Conservation (phyloP, 1,140 invertebrate species). For the Drosophila littoralis region DNA sequence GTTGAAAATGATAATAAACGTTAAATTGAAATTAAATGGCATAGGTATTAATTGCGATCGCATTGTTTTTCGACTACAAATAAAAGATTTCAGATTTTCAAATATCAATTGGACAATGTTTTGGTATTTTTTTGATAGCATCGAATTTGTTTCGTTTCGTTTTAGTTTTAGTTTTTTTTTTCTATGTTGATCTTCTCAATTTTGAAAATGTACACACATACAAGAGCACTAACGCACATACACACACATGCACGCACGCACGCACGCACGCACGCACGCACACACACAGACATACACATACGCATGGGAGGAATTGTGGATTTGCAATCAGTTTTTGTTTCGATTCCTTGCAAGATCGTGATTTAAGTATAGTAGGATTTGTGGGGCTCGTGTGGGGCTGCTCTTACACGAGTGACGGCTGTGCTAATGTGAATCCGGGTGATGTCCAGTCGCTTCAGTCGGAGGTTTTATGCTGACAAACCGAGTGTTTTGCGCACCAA, state of each 20-base stretch:
- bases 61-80: conserved; percentile 1
- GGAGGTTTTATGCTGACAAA: conserved; percentile 85
- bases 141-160: conserved; percentile 5
- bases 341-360: not conserved
- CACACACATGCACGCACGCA: conserved; percentile 12
- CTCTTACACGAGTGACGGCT: no score
- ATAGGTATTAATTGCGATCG: not conserved
- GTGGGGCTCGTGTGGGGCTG: not conserved
- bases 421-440: no score
- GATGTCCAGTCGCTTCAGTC: conserved; percentile 1
- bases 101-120: conserved; percentile 16
- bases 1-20: not conserved
- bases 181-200: conserved; percentile 4
- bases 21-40: not conserved
- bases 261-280: conserved; percentile 4
- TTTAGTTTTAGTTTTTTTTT: not conserved
- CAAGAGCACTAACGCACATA: not conserved
- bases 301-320: not conserved
- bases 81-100: conserved; percentile 4
- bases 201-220: conserved; percentile 12
- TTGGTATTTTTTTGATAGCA: not conserved
- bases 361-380: not conserved
- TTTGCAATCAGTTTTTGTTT: not conserved
- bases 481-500: conserved; percentile 96
- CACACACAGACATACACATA: not conserved